Conservation (phyloP, 2,888 invertebrate genomes). For the Sarcophaga rosellei region DNA sequence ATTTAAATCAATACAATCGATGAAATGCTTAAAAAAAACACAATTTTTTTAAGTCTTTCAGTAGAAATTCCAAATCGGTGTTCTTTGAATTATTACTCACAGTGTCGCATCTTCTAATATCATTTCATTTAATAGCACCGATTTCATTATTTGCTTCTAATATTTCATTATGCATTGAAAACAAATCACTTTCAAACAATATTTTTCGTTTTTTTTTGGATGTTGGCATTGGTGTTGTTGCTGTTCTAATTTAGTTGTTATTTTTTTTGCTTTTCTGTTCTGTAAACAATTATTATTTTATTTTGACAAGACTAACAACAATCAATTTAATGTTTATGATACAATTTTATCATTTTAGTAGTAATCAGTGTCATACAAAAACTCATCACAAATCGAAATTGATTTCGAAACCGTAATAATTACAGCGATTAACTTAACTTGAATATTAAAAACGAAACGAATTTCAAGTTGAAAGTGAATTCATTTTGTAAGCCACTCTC, state of each 20-base stretch:
- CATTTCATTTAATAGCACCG: too few species aligned
- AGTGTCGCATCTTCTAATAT: too few species aligned
- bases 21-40: too few species aligned
- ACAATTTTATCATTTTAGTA: neutral
- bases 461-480: neutral
- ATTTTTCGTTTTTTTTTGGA: neutral
- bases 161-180: neutral
- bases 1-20: too few species aligned
- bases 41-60: too few species aligned
- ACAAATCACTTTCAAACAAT: neutral
- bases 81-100: too few species aligned
- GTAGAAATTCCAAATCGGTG: too few species aligned
- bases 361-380: conserved; percentile 1
- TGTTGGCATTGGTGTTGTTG: neutral
- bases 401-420: neutral
- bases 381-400: neutral
- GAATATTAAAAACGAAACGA: neutral
- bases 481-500: neutral
- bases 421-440: neutral
- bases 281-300: conserved; percentile 7
- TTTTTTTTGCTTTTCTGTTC: neutral
- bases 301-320: conserved; percentile 25
- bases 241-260: neutral
- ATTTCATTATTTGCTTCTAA: neutral
- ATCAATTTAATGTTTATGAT: conserved; percentile 39